These are phyloP conservation scores for Euura saliciscinereae DNA, from an alignment of 1,140 invertebrate species.

Conservation along the genomic window DNA sequence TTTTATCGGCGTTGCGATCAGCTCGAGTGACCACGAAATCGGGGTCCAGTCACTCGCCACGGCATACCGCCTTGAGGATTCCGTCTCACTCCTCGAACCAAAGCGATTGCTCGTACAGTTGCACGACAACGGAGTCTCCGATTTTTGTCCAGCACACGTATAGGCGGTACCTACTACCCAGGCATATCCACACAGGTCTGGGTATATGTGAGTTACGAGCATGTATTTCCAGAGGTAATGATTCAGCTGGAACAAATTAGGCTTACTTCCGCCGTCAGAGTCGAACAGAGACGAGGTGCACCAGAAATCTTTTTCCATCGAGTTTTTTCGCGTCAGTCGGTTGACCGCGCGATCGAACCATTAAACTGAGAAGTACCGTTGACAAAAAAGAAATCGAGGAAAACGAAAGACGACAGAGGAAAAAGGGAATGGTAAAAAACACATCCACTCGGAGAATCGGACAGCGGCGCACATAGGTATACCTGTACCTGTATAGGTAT, in stretches of 20 bases:
- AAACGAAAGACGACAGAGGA: background rate
- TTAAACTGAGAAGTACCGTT: background rate
- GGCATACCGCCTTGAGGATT: background rate
- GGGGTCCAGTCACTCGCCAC: constrained; percentile 3
- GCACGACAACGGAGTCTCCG: background rate
- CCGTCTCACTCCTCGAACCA: background rate
- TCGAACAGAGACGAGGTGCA: background rate
- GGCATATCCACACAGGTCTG: background rate
- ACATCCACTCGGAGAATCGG: background rate
- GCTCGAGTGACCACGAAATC: constrained; percentile 6
- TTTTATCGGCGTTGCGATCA: background rate
- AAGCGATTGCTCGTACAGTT: background rate
- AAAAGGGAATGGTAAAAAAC: background rate
- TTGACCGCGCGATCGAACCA: background rate
- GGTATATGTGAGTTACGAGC: background rate
- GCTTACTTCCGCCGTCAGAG: background rate
- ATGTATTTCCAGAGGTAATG: background rate
- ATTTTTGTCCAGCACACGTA: background rate
- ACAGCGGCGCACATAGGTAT: too few relatives aligned
- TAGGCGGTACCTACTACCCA: background rate
- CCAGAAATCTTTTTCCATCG: background rate
- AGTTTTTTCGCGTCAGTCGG: background rate
- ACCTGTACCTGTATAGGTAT: background rate
- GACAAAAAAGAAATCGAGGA: background rate
- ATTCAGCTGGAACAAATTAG: constrained; percentile 7